These are phyloP conservation scores for Drosophila pachea DNA, from an alignment of 1,140 invertebrate species.

Conservation along the genomic window DNA sequence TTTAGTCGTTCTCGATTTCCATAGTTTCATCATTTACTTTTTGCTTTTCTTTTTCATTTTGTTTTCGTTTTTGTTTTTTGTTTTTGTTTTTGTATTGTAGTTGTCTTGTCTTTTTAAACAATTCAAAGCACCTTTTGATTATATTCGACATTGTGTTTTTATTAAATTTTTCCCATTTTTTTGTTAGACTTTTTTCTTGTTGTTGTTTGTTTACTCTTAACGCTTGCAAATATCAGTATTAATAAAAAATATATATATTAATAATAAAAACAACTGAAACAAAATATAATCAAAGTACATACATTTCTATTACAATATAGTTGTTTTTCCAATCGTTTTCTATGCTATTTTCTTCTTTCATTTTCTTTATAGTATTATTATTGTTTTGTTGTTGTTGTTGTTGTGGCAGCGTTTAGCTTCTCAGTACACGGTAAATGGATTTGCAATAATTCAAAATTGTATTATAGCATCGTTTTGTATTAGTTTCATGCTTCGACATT, in stretches of 20 bases:
- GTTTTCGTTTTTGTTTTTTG: constrained; percentile 19
- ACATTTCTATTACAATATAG: constrained; percentile 26
- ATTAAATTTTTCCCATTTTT: constrained; percentile 32
- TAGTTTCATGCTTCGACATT: constrained; percentile 8
- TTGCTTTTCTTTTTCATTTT: constrained; percentile 33
- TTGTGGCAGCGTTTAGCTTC: constrained; percentile 73
- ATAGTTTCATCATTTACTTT: constrained; percentile 44
- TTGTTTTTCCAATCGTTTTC: constrained; percentile 16
- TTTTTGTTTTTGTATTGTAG: constrained; percentile 53
- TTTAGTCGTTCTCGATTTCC: constrained; percentile 63
- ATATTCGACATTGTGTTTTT: constrained; percentile 71
- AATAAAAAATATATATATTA: constrained; percentile 12
- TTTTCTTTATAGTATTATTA: constrained; percentile 9
- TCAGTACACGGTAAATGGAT: constrained; percentile 57
- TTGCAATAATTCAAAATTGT: constrained; percentile 8
- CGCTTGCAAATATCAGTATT: constrained; percentile 38
- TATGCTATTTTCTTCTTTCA: constrained; percentile 7
- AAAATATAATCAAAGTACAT: constrained; percentile 65
- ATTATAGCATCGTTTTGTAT: constrained; percentile 33
- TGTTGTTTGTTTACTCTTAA: constrained; percentile 23
- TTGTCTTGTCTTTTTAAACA: constrained; percentile 76
- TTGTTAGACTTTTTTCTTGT: constrained; percentile 24
- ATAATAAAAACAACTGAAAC: constrained; percentile 47
- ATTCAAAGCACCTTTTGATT: constrained; percentile 78
- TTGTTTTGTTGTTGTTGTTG: constrained; percentile 27